Evolutionary conservation across 2,797 vertebrate genomes (phyloP).

Genomic region (Oreortyx pictus): DNA sequence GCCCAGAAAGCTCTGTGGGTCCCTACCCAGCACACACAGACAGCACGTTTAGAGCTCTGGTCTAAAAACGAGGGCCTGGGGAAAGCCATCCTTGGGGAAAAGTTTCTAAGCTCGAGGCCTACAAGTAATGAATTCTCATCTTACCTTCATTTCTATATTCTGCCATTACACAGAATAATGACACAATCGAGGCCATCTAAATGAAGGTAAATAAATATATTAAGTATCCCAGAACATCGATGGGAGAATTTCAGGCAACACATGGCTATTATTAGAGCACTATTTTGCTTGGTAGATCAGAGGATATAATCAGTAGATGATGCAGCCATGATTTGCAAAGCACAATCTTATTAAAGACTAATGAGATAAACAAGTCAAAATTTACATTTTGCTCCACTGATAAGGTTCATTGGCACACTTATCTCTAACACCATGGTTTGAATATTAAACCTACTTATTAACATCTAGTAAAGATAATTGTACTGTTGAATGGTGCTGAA

Average conservation of each 20-base stretch:
- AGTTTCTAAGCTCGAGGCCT: not conserved
- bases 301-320: constrained; percentile 64
- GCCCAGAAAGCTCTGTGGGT: not conserved
- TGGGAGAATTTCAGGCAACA: not conserved
- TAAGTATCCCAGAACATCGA: not conserved
- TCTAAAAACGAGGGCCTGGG: not conserved
- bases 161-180: not conserved
- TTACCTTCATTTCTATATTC: not conserved
- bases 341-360: constrained; percentile 74
- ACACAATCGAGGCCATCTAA: not conserved
- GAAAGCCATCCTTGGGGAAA: not conserved
- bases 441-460: constrained; percentile 76
- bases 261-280: constrained; percentile 42
- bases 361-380: constrained; percentile 73
- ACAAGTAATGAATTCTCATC: not conserved
- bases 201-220: not conserved
- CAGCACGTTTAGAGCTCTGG: not conserved
- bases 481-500: constrained; percentile 68
- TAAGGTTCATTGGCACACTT: constrained; percentile 74
- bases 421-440: constrained; percentile 70
- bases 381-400: constrained; percentile 71
- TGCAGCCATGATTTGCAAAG: constrained; percentile 40
- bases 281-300: constrained; percentile 66
- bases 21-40: not conserved
- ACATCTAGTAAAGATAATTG: constrained; percentile 69